phyloP scores from a whole-genome alignment of 1,140 invertebrate genomes.

The Bombus impatiens region DNA sequence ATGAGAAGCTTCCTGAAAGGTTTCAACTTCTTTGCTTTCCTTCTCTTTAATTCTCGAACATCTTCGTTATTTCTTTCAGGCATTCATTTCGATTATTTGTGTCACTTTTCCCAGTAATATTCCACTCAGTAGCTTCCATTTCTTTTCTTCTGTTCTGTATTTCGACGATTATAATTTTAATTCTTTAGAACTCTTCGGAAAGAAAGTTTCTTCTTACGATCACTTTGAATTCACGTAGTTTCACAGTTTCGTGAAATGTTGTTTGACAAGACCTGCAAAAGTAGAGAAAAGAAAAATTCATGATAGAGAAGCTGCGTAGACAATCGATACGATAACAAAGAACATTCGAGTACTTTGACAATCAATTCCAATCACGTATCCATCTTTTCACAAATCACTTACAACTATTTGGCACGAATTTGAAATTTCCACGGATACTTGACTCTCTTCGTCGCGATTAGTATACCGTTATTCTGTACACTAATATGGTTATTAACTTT shows the following conservation, averaged over 20 bases:
- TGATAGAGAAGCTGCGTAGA: background rate
- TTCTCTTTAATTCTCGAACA: background rate
- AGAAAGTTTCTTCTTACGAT: too few relatives aligned
- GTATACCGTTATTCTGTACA: background rate
- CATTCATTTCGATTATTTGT: background rate
- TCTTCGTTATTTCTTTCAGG: background rate
- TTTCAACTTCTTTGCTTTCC: background rate
- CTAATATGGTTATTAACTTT: background rate
- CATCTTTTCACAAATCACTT: background rate
- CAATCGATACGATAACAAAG: background rate
- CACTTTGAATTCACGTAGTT: too few relatives aligned
- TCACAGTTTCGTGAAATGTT: too few relatives aligned
- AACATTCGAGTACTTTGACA: background rate
- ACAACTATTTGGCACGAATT: background rate
- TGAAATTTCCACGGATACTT: too few relatives aligned
- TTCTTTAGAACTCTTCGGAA: background rate
- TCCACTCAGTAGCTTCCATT: constrained; percentile 47
- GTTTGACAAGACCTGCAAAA: background rate
- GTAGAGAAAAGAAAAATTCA: background rate
- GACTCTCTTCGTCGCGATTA: background rate
- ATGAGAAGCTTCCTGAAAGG: background rate
- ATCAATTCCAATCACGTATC: background rate
- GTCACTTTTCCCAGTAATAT: background rate
- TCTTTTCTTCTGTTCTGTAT: background rate
- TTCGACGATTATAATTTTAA: background rate